phyloP scores from a whole-genome alignment of 1,140 invertebrate species.

The Potamilus streckersoni region DNA sequence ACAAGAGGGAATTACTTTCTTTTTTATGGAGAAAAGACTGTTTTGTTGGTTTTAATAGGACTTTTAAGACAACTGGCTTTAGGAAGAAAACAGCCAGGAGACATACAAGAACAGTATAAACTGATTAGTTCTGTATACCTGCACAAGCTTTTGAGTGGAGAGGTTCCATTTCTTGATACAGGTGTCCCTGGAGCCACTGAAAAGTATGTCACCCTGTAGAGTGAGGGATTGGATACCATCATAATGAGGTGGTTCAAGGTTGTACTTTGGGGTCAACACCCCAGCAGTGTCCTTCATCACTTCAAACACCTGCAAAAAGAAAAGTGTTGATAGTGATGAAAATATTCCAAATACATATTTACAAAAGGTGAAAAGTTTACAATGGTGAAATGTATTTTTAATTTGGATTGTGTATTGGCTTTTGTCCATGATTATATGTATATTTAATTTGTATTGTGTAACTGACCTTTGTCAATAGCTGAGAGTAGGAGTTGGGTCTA shows the following conservation, averaged over 20 bases:
- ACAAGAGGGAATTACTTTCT: too few species aligned
- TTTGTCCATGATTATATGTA: too few species aligned
- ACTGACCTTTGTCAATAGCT: too few species aligned
- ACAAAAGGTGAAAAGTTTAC: too few species aligned
- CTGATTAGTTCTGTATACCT: conserved; percentile 67
- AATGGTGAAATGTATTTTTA: too few species aligned
- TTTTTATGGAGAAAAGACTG: too few species aligned
- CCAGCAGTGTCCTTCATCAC: conserved; percentile 73
- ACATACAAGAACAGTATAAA: not conserved
- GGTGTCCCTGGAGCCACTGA: conserved; percentile 88
- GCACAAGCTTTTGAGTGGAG: conserved; percentile 75
- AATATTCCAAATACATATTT: not conserved
- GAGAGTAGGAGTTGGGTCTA: too few species aligned
- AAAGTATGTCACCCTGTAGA: conserved; percentile 76
- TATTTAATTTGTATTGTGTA: too few species aligned
- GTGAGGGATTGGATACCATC: conserved; percentile 88
- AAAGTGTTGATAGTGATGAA: conserved; percentile 17
- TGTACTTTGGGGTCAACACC: conserved; percentile 75
- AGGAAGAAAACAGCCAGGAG: not conserved
- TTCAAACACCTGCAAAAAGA: conserved; percentile 73
- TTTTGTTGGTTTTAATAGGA: too few species aligned
- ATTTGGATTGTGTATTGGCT: too few species aligned
- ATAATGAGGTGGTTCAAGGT: conserved; percentile 89
- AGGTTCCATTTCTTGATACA: conserved; percentile 92
- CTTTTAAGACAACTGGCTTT: too few species aligned